Evolutionary conservation across 2,113 vertebrate genomes (phyloP), one percentile per base, ranked within the genome.

Genomic region (Strix uralensis): DNA sequence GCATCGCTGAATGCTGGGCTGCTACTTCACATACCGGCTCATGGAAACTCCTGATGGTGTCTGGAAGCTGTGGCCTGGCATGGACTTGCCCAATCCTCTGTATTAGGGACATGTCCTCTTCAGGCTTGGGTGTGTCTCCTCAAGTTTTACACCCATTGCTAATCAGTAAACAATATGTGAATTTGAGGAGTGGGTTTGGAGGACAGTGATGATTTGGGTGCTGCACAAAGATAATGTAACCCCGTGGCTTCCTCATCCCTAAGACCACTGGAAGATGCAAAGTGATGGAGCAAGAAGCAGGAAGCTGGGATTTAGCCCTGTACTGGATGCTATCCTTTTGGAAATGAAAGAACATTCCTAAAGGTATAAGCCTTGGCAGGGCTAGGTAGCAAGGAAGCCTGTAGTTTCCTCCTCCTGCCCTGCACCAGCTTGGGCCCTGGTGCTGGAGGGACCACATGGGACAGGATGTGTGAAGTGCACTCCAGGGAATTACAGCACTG

Each of bases 371-470:
- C 29, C 14, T 71, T 55, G 36, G 15, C 38, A 78, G 19, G 29
- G 29, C 26, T 40, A 55, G 20, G 25, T 25, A 51, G 15, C 65
- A 95, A 75, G 70, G 52, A 93, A 85, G 15, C 4, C 22, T 58
- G 22, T 17, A 19, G 7, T n/a, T 85, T 91, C 11, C 58, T 71
- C 16, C n/a, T 85, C 32, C 32, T 81, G 8, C 51, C 47, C 57
- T 86, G 36, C 20, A 11, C 3, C 34, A 18, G 4, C 16, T 73
- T 1, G 1, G 13, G 29, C 40, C 20, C 30, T 2, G 1, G 25
- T 86, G 38, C 61, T 55, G 36, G 29, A 71, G 21, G 23, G 16
- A 73, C 22, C 20, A 17, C 15, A 8, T 21, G 47, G 65, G 22
- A 77, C 38, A 65, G 29, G 4, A 8, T 36, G 8, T 11, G 10